phyloP scores from a whole-genome alignment of 2,888 invertebrate species.

The Campoplex nolae region DNA sequence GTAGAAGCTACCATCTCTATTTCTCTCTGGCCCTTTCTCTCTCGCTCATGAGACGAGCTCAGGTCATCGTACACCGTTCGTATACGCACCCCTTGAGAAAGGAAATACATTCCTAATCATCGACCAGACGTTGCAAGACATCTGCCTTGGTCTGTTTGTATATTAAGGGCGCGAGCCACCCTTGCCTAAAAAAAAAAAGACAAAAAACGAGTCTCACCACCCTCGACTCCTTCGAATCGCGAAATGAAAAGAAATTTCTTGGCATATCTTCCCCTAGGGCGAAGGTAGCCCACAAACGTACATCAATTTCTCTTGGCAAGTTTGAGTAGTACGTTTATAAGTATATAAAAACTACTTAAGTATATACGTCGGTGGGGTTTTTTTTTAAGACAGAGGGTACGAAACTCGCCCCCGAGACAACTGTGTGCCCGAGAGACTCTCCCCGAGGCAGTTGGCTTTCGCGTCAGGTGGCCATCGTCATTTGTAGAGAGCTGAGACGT shows the following conservation, averaged over 20 bases:
- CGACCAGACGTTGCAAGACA: conserved; percentile 46
- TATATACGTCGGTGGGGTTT: conserved; percentile 23
- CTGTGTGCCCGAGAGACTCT: conserved; percentile 29
- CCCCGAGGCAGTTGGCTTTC: conserved; percentile 78
- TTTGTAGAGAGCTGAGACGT: conserved; percentile 60
- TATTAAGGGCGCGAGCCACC: conserved; percentile 60
- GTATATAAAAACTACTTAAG: not conserved
- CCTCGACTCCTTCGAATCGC: conserved; percentile 38
- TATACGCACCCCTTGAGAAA: conserved; percentile 30
- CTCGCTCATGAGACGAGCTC: not conserved
- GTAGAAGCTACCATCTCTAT: not conserved
- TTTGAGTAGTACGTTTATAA: conserved; percentile 3
- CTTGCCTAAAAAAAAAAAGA: conserved; percentile 14
- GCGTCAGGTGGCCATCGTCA: conserved; percentile 82
- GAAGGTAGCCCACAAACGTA: conserved; percentile 49
- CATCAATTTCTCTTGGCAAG: conserved; percentile 30
- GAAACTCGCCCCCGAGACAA: conserved; percentile 76
- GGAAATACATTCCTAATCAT: conserved; percentile 65
- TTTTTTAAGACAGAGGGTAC: conserved; percentile 56
- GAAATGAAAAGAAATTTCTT: conserved; percentile 45
- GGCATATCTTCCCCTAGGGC: conserved; percentile 10
- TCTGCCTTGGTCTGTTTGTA: conserved; percentile 56
- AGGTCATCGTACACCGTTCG: conserved; percentile 47
- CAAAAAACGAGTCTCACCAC: conserved; percentile 19
- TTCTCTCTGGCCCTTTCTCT: not conserved